phyloP scores from a whole-genome alignment of 2,113 vertebrate genomes.

The Scytalopus superciliaris region DNA sequence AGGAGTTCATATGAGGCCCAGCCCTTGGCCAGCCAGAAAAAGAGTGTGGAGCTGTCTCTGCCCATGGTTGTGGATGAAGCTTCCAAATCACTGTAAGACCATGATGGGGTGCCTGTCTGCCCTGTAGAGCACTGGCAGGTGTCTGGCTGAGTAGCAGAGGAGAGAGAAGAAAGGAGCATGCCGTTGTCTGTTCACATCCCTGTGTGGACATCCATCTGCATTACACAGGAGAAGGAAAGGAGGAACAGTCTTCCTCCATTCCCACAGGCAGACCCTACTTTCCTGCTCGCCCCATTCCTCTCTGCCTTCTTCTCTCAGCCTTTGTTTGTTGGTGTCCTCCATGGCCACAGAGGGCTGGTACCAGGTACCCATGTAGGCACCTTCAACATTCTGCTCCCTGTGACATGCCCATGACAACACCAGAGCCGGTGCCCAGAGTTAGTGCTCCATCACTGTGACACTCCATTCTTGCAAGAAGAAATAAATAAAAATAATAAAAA shows the following conservation, averaged over 20 bases:
- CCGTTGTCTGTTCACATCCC: background rate
- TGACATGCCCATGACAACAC: background rate
- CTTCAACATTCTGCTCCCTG: background rate
- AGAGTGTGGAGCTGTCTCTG: background rate
- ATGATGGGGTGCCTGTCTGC: background rate
- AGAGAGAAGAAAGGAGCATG: background rate
- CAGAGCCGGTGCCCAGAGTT: background rate
- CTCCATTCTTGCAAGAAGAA: background rate
- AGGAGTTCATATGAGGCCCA: background rate
- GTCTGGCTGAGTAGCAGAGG: background rate
- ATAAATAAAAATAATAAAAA: background rate
- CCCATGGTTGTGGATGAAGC: background rate
- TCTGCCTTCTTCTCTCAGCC: background rate
- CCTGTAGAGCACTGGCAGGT: background rate
- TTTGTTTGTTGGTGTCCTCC: background rate
- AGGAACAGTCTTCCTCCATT: background rate
- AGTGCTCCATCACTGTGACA: background rate
- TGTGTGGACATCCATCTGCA: background rate
- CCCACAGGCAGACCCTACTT: background rate
- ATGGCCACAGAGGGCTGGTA: accelerated
- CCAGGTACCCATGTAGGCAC: background rate
- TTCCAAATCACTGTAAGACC: background rate
- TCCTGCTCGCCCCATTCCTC: background rate
- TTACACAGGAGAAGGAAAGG: background rate
- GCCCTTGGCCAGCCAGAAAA: background rate